Conservation (phyloP, 1,140 invertebrate genomes). For the Nephotettix cincticeps region DNA sequence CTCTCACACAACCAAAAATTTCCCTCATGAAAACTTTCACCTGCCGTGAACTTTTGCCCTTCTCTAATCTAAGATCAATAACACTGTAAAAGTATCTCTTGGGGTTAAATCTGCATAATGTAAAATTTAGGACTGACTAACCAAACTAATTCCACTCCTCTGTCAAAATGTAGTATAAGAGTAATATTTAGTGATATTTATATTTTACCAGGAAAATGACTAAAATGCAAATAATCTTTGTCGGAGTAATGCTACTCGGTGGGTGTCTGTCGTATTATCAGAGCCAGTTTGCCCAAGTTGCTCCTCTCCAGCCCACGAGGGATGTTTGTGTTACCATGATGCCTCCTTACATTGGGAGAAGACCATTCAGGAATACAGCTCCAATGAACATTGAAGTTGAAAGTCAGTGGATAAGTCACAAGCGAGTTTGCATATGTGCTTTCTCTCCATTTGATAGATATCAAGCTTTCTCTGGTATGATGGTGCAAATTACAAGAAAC, state of each 20-base stretch:
- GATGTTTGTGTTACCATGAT: not conserved
- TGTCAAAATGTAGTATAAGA: too few species aligned
- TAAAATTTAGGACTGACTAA: too few species aligned
- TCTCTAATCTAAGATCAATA: too few species aligned
- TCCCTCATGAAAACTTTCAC: too few species aligned
- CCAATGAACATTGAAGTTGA: not conserved
- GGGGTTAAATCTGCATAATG: too few species aligned
- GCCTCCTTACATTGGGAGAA: not conserved
- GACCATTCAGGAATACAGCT: not conserved
- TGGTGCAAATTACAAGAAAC: not conserved
- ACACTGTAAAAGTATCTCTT: too few species aligned
- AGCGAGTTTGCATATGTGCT: not conserved
- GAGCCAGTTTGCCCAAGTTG: not conserved
- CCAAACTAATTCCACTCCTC: too few species aligned
- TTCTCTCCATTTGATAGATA: not conserved
- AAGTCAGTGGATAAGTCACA: not conserved
- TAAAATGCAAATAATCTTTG: not conserved
- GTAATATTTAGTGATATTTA: too few species aligned
- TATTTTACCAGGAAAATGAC: not conserved
- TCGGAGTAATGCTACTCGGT: not conserved
- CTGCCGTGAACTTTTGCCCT: too few species aligned
- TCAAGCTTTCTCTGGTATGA: not conserved
- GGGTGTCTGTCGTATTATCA: not conserved
- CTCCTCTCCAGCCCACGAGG: not conserved
- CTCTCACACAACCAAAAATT: too few species aligned